These are phyloP conservation scores for Hydrophis major DNA, from an alignment of 2,797 vertebrate genomes.

Conservation along the genomic window DNA sequence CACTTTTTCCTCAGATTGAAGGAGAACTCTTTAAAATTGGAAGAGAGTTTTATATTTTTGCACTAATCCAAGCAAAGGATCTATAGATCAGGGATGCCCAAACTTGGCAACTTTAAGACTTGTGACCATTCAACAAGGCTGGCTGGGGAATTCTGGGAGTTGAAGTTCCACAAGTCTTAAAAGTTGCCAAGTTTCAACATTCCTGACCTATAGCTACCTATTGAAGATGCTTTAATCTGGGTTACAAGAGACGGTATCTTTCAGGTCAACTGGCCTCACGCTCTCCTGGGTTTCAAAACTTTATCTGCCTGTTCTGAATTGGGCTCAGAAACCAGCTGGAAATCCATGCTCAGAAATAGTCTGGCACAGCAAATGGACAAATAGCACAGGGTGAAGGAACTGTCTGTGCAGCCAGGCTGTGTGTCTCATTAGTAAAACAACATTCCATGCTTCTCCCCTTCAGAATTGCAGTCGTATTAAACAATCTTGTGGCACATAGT, in stretches of 20 bases:
- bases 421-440: background rate
- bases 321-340: background rate
- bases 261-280: background rate
- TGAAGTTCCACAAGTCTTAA: background rate
- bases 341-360: background rate
- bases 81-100: background rate
- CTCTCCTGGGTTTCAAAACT: background rate
- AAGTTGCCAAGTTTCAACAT: background rate
- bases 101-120: background rate
- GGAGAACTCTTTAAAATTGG: background rate
- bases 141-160: background rate
- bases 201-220: background rate
- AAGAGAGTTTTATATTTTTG: background rate
- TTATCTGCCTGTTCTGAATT: background rate
- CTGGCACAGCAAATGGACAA: background rate
- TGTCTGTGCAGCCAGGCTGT: background rate
- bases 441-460: background rate
- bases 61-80: background rate
- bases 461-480: conserved; percentile 1
- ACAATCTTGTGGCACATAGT: background rate
- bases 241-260: background rate
- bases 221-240: background rate
- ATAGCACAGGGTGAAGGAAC: background rate
- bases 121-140: background rate
- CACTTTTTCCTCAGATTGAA: background rate